Conservation (phyloP, 2,888 invertebrate species). For the Pseudococcus jackbeardsleyi region DNA sequence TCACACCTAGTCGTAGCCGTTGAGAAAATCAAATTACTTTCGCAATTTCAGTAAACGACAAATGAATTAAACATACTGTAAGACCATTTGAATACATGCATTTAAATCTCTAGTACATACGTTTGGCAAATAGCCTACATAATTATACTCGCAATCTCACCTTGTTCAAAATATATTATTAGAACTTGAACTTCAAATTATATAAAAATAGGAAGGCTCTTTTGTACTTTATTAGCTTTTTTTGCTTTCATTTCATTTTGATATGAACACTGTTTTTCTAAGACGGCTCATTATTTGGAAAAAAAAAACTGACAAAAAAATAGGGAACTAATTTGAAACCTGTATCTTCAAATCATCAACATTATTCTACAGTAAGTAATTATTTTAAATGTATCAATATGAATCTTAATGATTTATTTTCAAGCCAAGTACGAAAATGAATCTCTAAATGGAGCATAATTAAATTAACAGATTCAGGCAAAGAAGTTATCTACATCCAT, state of each 20-base stretch:
- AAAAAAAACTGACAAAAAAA: too few relatives aligned
- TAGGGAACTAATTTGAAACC: too few relatives aligned
- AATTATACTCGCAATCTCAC: constrained; percentile 26
- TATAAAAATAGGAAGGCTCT: not conserved
- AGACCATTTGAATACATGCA: not conserved
- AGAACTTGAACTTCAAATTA: constrained; percentile 31
- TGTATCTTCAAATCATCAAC: too few relatives aligned
- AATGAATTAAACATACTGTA: not conserved
- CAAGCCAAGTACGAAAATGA: too few relatives aligned
- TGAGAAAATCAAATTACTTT: not conserved
- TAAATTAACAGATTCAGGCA: too few relatives aligned
- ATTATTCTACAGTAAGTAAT: too few relatives aligned
- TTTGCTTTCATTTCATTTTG: not conserved
- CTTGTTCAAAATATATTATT: constrained; percentile 58
- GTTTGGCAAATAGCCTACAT: constrained; percentile 59
- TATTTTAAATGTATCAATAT: too few relatives aligned
- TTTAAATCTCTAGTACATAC: not conserved
- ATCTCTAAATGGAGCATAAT: too few relatives aligned
- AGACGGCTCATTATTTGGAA: not conserved
- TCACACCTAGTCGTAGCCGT: not conserved
- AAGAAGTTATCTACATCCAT: not conserved
- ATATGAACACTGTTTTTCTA: not conserved
- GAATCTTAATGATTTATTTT: too few relatives aligned
- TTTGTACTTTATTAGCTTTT: not conserved
- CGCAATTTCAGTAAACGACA: not conserved